These are phyloP conservation scores for Stichodactyla mertensii DNA, from an alignment of 64 coral and sea anemone genomes.

Conservation along the genomic window DNA sequence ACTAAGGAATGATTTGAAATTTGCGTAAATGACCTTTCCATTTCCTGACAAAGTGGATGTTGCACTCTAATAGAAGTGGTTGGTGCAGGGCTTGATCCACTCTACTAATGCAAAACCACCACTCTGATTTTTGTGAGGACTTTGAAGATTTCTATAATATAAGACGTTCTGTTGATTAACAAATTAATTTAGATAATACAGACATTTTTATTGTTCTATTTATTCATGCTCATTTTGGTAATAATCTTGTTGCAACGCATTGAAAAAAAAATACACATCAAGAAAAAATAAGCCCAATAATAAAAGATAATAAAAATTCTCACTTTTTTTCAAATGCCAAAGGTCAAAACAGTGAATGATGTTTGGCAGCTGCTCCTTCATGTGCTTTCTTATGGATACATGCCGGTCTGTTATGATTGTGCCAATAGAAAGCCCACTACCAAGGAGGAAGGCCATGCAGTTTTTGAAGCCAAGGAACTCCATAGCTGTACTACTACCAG, in stretches of 20 bases:
- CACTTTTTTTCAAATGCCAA: slow-evolving; percentile 16
- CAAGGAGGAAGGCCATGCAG: slow-evolving; percentile 39
- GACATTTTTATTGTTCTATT: not conserved
- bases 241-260: not conserved
- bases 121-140: slow-evolving; percentile 41
- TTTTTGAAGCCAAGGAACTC: slow-evolving; percentile 41
- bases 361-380: slow-evolving; percentile 18
- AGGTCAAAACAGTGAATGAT: not conserved
- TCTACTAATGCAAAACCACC: slow-evolving; percentile 21
- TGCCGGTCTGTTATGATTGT: slow-evolving; percentile 43
- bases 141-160: slow-evolving; percentile 47
- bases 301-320: slow-evolving; percentile 26
- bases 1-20: slow-evolving; percentile 56
- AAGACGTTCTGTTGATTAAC: not conserved
- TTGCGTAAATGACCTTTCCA: slow-evolving; percentile 52
- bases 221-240: not conserved
- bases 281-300: slow-evolving; percentile 14
- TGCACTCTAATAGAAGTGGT: not conserved
- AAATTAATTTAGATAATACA: not conserved
- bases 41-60: slow-evolving; percentile 48
- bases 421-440: slow-evolving; percentile 28
- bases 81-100: slow-evolving; percentile 50
- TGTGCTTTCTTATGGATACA: slow-evolving; percentile 26
- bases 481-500: slow-evolving; percentile 44
- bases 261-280: not conserved